phyloP scores from a whole-genome alignment of 2,113 vertebrate species.

The Ictalurus punctatus region DNA sequence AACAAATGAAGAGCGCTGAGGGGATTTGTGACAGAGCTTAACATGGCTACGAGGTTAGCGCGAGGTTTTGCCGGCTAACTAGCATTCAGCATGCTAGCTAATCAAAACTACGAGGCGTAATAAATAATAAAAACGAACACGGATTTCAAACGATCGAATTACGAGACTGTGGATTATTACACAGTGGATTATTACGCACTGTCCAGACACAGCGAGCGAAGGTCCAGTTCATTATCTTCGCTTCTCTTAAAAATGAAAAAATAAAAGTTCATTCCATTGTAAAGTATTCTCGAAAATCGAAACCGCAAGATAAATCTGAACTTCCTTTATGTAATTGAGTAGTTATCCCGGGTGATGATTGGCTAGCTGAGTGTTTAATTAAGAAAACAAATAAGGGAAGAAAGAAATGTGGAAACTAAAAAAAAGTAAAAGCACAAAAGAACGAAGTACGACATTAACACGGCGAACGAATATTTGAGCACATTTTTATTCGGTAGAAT shows the following conservation, averaged over 20 bases:
- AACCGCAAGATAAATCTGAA: too few relatives aligned
- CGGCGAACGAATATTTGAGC: not conserved
- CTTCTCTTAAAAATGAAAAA: too few relatives aligned
- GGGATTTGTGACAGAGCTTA: not conserved
- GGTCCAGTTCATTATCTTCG: not conserved
- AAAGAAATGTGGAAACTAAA: too few relatives aligned
- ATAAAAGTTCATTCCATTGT: too few relatives aligned
- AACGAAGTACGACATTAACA: not conserved
- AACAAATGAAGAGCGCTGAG: not conserved
- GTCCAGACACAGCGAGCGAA: not conserved
- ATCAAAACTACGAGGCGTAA: too few relatives aligned
- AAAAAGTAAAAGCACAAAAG: too few relatives aligned
- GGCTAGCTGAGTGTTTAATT: too few relatives aligned
- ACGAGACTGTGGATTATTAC: not conserved
- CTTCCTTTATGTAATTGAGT: not conserved
- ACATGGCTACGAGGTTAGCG: not conserved
- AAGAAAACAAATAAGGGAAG: too few relatives aligned
- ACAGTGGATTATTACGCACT: not conserved
- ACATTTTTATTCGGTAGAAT: not conserved
- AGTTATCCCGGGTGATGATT: too few relatives aligned
- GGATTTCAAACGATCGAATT: not conserved
- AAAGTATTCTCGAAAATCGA: too few relatives aligned
- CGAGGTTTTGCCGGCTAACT: too few relatives aligned
- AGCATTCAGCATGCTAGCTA: too few relatives aligned
- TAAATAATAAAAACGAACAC: not conserved